phyloP scores from a whole-genome alignment of 1,140 invertebrate genomes.

The Gryllus bimaculatus region DNA sequence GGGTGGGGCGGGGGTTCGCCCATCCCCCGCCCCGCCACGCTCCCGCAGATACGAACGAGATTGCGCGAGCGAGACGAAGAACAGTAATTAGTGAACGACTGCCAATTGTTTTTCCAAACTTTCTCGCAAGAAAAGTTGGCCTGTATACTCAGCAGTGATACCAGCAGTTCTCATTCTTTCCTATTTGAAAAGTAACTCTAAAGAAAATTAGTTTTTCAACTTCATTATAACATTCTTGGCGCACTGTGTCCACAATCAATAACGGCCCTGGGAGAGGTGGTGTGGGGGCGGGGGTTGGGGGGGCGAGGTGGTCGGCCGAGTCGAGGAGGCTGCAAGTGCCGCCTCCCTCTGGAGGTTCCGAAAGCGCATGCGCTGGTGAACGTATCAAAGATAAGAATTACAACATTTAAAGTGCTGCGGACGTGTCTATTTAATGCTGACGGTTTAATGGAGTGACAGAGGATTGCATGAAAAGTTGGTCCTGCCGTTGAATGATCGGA shows the following conservation, averaged over 20 bases:
- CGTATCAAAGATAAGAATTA: too few species aligned
- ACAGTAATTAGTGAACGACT: slow-evolving; percentile 4
- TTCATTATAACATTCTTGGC: slow-evolving; percentile 5
- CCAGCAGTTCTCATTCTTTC: slow-evolving; percentile 3
- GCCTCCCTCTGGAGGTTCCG: too few species aligned
- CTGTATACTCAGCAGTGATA: slow-evolving; percentile 4
- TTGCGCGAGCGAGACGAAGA: not conserved
- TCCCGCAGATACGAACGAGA: not conserved
- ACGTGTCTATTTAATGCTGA: too few species aligned
- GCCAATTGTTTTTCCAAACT: slow-evolving; percentile 4
- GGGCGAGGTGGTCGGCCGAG: not conserved
- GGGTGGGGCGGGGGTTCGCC: not conserved
- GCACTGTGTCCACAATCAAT: slow-evolving; percentile 3
- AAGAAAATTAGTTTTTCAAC: slow-evolving; percentile 6
- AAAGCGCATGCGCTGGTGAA: too few species aligned
- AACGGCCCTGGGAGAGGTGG: not conserved
- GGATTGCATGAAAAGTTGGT: too few species aligned
- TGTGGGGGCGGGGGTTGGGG: too few species aligned
- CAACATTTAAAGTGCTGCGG: too few species aligned
- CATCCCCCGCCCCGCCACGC: too few species aligned
- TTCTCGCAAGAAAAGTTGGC: slow-evolving; percentile 3
- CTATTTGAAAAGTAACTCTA: not conserved
- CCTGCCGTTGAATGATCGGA: too few species aligned
- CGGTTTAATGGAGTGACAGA: too few species aligned
- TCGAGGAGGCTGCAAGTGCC: too few species aligned